Evolutionary conservation across 1,140 invertebrate species (phyloP).

Genomic region (Caerostris extrusa): DNA sequence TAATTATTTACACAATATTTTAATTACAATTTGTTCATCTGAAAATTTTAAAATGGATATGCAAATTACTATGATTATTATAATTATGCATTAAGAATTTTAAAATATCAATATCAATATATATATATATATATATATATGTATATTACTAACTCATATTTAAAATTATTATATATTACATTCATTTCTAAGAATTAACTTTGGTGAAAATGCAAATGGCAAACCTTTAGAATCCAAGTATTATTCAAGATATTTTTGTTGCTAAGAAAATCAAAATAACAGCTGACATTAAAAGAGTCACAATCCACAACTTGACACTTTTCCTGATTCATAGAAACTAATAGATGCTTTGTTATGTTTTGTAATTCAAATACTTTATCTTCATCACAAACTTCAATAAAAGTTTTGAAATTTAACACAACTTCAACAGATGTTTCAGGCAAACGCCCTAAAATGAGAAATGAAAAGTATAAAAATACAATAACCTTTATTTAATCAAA

Average conservation of each 20-base stretch:
- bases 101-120: too few relatives aligned
- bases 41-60: neutral
- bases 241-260: neutral
- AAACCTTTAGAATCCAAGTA: constrained; percentile 48
- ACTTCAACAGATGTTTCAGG: constrained; percentile 24
- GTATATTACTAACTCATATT: neutral
- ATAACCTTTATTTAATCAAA: neutral
- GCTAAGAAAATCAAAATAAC: neutral
- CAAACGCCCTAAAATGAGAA: neutral
- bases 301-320: neutral
- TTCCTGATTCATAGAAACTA: neutral
- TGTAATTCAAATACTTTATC: neutral
- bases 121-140: neutral
- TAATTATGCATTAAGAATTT: too few relatives aligned
- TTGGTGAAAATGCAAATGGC: neutral
- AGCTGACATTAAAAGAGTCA: neutral
- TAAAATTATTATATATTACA: neutral
- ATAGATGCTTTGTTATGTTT: neutral
- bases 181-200: too few relatives aligned
- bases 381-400: neutral
- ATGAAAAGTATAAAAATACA: neutral
- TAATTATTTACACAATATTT: neutral
- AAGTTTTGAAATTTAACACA: neutral
- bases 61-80: too few relatives aligned
- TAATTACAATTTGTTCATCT: neutral